Percentiles rank a stretch among this genome's conserved stretches.
Evolutionary conservation across 2,797 vertebrate genomes (phyloP).

Genomic region (Cirrhinus molitorella): DNA sequence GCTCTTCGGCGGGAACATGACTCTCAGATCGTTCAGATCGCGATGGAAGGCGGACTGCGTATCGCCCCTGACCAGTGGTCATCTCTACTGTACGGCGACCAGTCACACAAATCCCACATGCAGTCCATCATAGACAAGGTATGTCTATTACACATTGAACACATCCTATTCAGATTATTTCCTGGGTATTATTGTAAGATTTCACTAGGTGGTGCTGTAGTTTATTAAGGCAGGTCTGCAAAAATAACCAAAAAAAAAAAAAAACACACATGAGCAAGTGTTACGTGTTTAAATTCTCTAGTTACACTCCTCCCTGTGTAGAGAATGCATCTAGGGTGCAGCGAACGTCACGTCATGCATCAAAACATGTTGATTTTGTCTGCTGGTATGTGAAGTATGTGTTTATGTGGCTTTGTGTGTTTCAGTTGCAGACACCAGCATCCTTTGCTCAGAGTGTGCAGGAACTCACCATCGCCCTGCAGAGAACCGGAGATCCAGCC

Average conservation of each 20-base stretch:
- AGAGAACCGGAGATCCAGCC: constrained; percentile 97
- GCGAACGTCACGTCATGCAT: background rate
- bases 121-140: constrained; percentile 99
- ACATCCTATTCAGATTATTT: background rate
- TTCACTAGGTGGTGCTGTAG: constrained; percentile 33
- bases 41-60: constrained; percentile 97
- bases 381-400: constrained; percentile 15
- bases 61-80: constrained; percentile 99
- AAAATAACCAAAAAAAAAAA: background rate
- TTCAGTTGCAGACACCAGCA: constrained; percentile 97
- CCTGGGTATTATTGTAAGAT: background rate
- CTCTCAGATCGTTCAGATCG: constrained; percentile 98
- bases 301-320: background rate
- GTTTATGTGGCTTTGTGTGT: constrained; percentile 9
- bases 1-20: constrained; percentile 95
- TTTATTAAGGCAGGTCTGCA: background rate
- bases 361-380: constrained; percentile 7
- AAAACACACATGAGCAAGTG: background rate
- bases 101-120: constrained; percentile 99
- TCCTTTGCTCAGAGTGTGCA: constrained; percentile 99
- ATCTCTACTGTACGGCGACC: constrained; percentile 95
- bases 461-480: constrained; percentile 97
- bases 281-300: background rate
- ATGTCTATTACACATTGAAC: too few relatives aligned
- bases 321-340: background rate